These are phyloP conservation scores for Eurypyga helias DNA, from an alignment of 2,113 vertebrate species.

Conservation along the genomic window DNA sequence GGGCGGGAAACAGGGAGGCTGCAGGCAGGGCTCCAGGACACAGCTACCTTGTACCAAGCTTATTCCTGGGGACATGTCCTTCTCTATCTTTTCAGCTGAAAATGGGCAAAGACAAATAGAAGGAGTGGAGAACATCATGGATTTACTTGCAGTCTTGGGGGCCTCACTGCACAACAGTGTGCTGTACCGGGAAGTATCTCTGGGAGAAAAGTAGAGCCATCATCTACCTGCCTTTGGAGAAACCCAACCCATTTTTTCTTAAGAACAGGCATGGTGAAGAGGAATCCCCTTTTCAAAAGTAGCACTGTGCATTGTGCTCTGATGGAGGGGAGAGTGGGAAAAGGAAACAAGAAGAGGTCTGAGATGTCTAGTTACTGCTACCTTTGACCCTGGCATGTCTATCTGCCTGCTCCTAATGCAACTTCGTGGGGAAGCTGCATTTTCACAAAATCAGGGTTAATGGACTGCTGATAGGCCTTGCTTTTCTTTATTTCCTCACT, in stretches of 20 bases:
- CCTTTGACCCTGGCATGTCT: not conserved
- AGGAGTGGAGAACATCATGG: not conserved
- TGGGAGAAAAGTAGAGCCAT: not conserved
- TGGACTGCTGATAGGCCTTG: not conserved
- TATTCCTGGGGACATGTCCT: not conserved
- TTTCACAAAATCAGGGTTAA: not conserved
- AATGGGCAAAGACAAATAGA: not conserved
- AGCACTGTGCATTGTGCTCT: not conserved
- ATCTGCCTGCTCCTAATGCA: not conserved
- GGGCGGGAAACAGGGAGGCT: not conserved
- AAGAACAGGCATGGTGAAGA: not conserved
- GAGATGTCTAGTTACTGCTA: not conserved
- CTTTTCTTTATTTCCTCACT: not conserved
- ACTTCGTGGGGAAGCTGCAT: not conserved
- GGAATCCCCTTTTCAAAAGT: not conserved
- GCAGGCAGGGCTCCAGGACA: not conserved
- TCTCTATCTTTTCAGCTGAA: not conserved
- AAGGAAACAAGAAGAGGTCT: not conserved
- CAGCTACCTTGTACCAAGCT: not conserved
- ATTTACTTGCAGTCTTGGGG: not conserved
- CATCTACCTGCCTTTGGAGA: not conserved
- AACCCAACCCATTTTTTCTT: not conserved
- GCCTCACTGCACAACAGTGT: accelerated
- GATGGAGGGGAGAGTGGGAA: not conserved
- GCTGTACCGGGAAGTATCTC: not conserved